Evolutionary conservation across 2,113 vertebrate species (phyloP).

Genomic region (Capreolus pygargus): DNA sequence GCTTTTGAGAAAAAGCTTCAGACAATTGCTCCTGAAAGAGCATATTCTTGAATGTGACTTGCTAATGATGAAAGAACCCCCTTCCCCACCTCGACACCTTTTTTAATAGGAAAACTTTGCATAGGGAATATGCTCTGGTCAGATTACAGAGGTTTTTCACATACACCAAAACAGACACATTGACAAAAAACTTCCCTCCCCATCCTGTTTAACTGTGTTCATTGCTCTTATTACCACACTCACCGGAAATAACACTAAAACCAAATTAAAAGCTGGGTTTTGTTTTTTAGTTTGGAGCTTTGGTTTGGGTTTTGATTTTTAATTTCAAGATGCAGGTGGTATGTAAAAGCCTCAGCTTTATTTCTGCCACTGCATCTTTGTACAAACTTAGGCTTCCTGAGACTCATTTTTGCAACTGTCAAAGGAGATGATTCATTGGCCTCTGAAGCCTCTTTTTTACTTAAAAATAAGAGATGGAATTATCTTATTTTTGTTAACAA

Average conservation of each 20-base stretch:
- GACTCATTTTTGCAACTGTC: background rate
- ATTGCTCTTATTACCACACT: background rate
- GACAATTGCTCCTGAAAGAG: constrained; percentile 12
- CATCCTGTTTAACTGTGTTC: background rate
- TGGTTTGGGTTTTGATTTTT: constrained; percentile 18
- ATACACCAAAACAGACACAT: background rate
- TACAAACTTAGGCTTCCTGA: background rate
- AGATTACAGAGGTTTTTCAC: background rate
- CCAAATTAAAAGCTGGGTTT: background rate
- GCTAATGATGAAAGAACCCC: background rate
- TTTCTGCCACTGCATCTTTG: background rate
- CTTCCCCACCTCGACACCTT: background rate
- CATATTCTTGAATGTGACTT: background rate
- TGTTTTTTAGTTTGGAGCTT: background rate
- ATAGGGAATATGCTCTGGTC: background rate
- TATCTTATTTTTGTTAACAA: background rate
- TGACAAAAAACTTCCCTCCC: background rate
- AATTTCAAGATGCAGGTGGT: background rate
- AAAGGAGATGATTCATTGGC: background rate
- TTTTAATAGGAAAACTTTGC: constrained; percentile 33
- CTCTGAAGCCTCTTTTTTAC: background rate
- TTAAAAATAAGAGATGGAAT: background rate
- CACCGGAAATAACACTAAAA: background rate
- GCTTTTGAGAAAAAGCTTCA: constrained; percentile 51
- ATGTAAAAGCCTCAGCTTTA: background rate